These are phyloP conservation scores for Mesoclemmys tuberculata DNA, from an alignment of 2,113 vertebrate species.

Conservation along the genomic window DNA sequence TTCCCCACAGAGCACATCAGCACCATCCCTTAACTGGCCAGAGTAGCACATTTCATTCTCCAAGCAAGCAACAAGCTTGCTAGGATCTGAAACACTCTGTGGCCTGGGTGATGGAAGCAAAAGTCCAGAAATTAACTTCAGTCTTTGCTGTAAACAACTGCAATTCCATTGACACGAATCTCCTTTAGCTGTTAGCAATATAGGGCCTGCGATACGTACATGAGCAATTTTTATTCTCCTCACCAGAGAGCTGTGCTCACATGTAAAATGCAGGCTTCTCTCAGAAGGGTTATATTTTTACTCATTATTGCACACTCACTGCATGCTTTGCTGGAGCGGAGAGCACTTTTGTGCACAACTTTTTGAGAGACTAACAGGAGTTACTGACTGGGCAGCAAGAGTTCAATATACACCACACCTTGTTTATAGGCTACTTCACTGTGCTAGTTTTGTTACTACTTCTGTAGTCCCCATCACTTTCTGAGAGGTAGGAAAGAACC, in stretches of 20 bases:
- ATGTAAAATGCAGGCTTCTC: not conserved
- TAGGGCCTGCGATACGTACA: not conserved
- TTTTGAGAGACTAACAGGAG: not conserved
- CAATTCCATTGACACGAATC: not conserved
- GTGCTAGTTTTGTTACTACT: not conserved
- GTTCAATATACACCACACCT: accelerated
- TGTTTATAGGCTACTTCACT: not conserved
- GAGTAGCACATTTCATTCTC: not conserved
- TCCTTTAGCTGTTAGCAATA: not conserved
- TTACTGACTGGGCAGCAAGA: accelerated
- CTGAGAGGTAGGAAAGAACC: accelerated
- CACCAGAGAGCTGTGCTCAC: not conserved
- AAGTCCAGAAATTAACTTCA: not conserved
- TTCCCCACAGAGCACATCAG: not conserved
- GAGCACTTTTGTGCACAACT: not conserved
- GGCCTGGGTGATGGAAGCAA: not conserved
- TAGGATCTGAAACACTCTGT: not conserved
- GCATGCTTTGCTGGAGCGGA: not conserved
- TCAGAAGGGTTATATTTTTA: not conserved
- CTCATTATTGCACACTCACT: not conserved
- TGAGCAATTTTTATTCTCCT: not conserved
- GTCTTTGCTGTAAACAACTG: not conserved
- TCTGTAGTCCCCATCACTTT: accelerated
- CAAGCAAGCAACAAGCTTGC: not conserved
- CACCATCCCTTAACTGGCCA: not conserved